A percentile compares a stretch with the other conserved stretches of the same genome.
phyloP scores from a whole-genome alignment of 2,797 vertebrate species.

The Mormyrops boulengeri region DNA sequence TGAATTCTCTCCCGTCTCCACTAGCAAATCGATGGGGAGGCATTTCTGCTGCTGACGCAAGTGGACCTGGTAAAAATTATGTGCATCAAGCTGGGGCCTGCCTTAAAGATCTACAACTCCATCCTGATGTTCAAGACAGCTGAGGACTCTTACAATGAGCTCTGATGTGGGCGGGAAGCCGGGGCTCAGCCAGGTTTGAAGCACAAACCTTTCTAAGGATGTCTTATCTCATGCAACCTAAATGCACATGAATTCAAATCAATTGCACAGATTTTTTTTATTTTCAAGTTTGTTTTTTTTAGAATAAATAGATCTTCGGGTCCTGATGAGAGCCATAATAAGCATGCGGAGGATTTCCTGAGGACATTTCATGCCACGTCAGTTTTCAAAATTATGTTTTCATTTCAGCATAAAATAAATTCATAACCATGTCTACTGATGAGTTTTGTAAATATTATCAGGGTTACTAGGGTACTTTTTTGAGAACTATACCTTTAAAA shows the following conservation, averaged over 20 bases:
- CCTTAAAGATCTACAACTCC: constrained; percentile 80
- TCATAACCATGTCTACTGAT: neutral
- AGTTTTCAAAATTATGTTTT: constrained; percentile 11
- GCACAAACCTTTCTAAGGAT: constrained; percentile 49
- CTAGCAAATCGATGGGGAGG: constrained; percentile 79
- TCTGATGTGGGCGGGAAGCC: constrained; percentile 48
- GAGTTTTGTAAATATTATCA: constrained; percentile 15
- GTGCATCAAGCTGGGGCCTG: constrained; percentile 78
- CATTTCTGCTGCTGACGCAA: constrained; percentile 77
- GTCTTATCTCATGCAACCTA: constrained; percentile 14
- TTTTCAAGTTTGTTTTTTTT: neutral
- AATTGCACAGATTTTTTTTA: constrained; percentile 23
- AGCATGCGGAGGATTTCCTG: neutral
- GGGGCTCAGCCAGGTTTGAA: constrained; percentile 50
- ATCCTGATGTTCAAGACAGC: constrained; percentile 80
- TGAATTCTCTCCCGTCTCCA: neutral
- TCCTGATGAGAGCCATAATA: constrained; percentile 5
- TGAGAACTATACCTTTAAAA: neutral
- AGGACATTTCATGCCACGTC: neutral
- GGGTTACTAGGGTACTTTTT: neutral
- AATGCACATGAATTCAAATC: constrained; percentile 15
- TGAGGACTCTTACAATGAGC: constrained; percentile 74
- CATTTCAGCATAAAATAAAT: neutral
- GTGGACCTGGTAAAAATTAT: constrained; percentile 80
- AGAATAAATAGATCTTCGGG: neutral